Conservation (phyloP, 2,797 vertebrate genomes). For the Discoglossus pictus region DNA sequence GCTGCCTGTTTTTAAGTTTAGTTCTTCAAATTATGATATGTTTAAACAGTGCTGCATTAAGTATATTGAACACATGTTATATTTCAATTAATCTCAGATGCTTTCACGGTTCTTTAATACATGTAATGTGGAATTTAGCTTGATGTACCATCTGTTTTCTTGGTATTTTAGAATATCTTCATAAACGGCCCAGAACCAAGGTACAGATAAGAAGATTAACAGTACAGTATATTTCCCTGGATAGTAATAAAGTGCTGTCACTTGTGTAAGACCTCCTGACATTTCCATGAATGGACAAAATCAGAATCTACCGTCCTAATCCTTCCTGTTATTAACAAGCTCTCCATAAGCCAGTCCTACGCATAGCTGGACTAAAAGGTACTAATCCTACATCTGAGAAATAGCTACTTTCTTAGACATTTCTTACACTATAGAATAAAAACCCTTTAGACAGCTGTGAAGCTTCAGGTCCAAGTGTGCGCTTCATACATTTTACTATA, state of each 20-base stretch:
- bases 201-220: not conserved
- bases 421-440: too few relatives aligned
- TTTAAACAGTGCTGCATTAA: too few relatives aligned
- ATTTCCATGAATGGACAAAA: conserved; percentile 7
- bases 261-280: conserved; percentile 1
- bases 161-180: not conserved
- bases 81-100: too few relatives aligned
- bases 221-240: not conserved
- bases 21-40: too few relatives aligned
- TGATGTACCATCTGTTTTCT: not conserved
- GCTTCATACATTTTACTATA: too few relatives aligned
- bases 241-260: not conserved
- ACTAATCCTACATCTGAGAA: not conserved
- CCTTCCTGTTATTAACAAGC: not conserved
- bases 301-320: not conserved
- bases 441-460: not conserved
- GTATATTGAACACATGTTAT: too few relatives aligned
- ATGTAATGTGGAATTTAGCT: too few relatives aligned
- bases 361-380: not conserved
- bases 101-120: too few relatives aligned
- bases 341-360: not conserved
- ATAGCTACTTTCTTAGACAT: too few relatives aligned
- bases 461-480: not conserved
- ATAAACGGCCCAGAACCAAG: too few relatives aligned
- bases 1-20: too few relatives aligned